Base-by-base conservation (phyloP, 2,797 vertebrate species). In the Xyrichtys novacula region DNA sequence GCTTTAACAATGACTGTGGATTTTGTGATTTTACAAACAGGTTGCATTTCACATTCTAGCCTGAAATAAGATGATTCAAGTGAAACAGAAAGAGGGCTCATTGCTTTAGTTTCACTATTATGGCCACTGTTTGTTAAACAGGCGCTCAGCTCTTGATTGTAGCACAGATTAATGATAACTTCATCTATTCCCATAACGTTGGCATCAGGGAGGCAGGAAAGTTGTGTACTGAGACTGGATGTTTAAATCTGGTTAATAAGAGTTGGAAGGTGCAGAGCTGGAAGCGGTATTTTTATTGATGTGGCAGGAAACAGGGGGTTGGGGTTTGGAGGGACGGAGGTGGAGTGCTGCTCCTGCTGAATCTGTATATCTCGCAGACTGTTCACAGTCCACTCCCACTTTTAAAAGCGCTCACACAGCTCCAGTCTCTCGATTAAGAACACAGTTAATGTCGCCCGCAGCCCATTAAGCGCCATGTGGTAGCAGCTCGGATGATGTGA, bases 211-310 rank as follows among this genome's bases (percentile, higher is more conserved):
- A 34, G 54, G 61, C 74, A 65, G 80, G 40, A 66, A 9, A 62
- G 69, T 40, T 44, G 62, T 77, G 59, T 77, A 84, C 70, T 50
- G 55, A 75, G 61, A 56, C 48, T 65, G 70, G 64, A 79, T 77
- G 77, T 89, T 90, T 90, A 88, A 89, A 88, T 92, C 77, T 83
- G 84, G 80, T 88, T 84, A 90, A 91, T 91, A 91, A 87, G 70
- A 71, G 74, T 61, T 90, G 80, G 87, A 89, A 89, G 83, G 85
- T 74, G 63, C 47, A 28, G 80, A 75, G 86, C 84, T 89, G 70
- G 87, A 83, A 73, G 86, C 82, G 60, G 79, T 87, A 65, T 89
- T 92, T 92, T 91, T 92, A 91, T 90, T 90, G 88, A 92, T 92
- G 93, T 92, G 91, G 91, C 89, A 90, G 91, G 90, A 92, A 93